phyloP scores from a whole-genome alignment of 2,797 vertebrate species.

The Propithecus perrieri region DNA sequence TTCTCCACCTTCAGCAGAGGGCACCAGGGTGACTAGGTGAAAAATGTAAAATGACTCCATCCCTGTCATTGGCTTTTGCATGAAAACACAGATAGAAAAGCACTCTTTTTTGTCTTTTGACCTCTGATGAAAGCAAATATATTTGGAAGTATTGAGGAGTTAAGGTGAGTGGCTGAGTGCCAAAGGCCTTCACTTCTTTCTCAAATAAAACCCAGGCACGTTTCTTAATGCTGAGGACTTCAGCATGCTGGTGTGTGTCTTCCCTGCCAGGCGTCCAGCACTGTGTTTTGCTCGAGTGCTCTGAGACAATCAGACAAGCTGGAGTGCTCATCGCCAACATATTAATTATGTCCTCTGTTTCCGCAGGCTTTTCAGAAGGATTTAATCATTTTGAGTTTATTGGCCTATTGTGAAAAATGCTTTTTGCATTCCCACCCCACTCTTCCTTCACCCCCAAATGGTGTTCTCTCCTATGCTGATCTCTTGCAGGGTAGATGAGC shows the following conservation, averaged over 20 bases:
- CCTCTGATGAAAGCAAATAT: neutral
- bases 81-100: neutral
- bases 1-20: neutral
- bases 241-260: neutral
- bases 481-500: neutral
- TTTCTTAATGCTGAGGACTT: neutral
- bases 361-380: neutral
- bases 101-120: neutral
- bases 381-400: neutral
- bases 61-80: neutral
- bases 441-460: neutral
- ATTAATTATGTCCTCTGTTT: slow-evolving; percentile 39
- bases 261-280: neutral
- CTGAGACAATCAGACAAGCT: neutral
- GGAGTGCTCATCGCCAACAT: neutral
- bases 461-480: neutral
- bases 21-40: neutral
- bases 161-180: neutral
- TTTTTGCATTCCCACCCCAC: neutral
- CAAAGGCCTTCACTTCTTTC: neutral
- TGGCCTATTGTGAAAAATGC: neutral
- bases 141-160: slow-evolving; percentile 5
- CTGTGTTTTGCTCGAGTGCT: neutral
- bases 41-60: neutral
- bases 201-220: neutral